Conservation (phyloP, 2,888 invertebrate species). For the Acronicta psi region DNA sequence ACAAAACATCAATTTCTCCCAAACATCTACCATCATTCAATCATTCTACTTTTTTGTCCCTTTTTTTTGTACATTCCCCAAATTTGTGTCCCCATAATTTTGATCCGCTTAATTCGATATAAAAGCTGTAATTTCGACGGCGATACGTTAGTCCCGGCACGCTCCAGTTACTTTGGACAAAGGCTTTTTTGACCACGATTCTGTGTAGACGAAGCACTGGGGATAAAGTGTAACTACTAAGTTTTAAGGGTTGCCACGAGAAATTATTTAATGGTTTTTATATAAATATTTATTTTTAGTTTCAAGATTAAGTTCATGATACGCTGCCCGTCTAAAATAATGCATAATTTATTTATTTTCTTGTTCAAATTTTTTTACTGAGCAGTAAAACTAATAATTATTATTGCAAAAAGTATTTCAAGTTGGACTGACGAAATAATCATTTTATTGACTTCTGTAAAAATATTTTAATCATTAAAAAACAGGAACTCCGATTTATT, state of each 20-base stretch:
- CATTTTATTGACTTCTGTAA: no score
- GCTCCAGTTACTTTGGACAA: slow-evolving; percentile 36
- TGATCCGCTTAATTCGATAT: slow-evolving; percentile 26
- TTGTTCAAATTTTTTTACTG: no score
- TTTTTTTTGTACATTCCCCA: slow-evolving; percentile 2
- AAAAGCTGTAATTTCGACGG: slow-evolving; percentile 31
- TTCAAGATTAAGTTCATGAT: no score
- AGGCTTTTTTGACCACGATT: slow-evolving; percentile 35
- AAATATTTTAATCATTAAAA: no score
- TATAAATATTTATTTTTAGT: not conserved
- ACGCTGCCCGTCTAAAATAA: no score
- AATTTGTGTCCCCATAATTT: slow-evolving; percentile 22
- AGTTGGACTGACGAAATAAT: no score
- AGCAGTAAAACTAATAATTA: no score
- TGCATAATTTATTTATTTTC: no score
- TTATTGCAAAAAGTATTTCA: no score
- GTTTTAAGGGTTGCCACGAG: slow-evolving; percentile 11
- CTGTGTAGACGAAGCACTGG: slow-evolving; percentile 12
- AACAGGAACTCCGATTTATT: no score
- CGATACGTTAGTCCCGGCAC: slow-evolving; percentile 33
- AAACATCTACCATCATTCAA: slow-evolving; percentile 5
- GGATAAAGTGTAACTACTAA: slow-evolving; percentile 5
- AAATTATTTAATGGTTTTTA: not conserved
- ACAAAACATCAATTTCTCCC: slow-evolving; percentile 1
- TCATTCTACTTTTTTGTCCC: slow-evolving; percentile 14